These are phyloP conservation scores for Whitmania pigra DNA, from an alignment of 1,140 invertebrate species.

Conservation along the genomic window DNA sequence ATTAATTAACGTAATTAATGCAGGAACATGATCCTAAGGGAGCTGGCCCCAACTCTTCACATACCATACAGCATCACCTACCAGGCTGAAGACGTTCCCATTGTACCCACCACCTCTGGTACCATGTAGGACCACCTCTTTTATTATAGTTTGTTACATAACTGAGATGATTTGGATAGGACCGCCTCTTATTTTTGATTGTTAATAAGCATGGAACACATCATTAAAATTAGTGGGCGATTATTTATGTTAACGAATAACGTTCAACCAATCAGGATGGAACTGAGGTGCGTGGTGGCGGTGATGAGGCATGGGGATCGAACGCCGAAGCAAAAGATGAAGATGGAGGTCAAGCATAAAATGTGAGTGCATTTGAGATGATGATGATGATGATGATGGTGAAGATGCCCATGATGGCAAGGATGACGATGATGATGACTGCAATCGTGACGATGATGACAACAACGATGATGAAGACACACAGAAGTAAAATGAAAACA, in stretches of 20 bases:
- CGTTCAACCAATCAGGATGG: conserved; percentile 55
- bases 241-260: too few species aligned
- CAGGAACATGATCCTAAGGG: conserved; percentile 73
- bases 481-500: not conserved
- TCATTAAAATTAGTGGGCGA: not conserved
- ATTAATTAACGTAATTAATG: conserved; percentile 22
- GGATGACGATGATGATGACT: not conserved
- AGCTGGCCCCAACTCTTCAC: conserved; percentile 81
- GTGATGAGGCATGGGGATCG: conserved; percentile 95
- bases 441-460: too few species aligned
- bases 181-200: not conserved
- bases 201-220: not conserved
- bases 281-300: conserved; percentile 90
- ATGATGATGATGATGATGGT: not conserved
- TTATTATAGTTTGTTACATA: not conserved
- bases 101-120: conserved; percentile 95
- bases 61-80: conserved; percentile 94
- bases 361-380: conserved; percentile 52
- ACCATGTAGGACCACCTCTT: conserved; percentile 63
- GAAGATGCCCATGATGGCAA: too few species aligned
- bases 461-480: too few species aligned
- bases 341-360: conserved; percentile 95
- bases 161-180: too few species aligned
- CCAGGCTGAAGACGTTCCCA: conserved; percentile 91
- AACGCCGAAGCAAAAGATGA: conserved; percentile 99